A percentile compares a stretch with the other conserved stretches of the same genome.
These are phyloP conservation scores for Euplexia lucipara DNA, from an alignment of 2,888 invertebrate species.

Conservation along the genomic window DNA sequence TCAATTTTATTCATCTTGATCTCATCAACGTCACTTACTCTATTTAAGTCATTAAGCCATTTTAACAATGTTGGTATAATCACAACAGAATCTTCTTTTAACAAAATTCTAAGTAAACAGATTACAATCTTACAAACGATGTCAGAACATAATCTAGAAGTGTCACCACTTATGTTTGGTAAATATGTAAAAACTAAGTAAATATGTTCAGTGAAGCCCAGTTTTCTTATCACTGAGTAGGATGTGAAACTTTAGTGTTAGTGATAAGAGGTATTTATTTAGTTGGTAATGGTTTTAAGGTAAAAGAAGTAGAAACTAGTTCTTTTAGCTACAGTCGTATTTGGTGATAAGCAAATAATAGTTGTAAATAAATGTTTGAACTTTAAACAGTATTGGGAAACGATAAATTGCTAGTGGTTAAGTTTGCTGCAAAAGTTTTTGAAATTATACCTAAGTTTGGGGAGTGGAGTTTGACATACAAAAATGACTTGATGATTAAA, in stretches of 20 bases:
- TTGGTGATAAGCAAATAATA: slow-evolving; percentile 13
- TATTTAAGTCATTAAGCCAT: slow-evolving; percentile 30
- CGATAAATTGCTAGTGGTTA: neutral
- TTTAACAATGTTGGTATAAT: slow-evolving; percentile 16
- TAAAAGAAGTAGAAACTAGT: slow-evolving; percentile 18
- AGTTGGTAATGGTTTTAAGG: slow-evolving; percentile 7
- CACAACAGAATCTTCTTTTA: slow-evolving; percentile 11
- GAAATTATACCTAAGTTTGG: too few species aligned
- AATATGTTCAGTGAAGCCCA: slow-evolving; percentile 27
- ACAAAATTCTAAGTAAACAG: slow-evolving; percentile 40
- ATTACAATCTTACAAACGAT: slow-evolving; percentile 44
- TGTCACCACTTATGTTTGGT: slow-evolving; percentile 14
- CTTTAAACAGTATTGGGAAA: neutral
- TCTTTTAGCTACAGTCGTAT: neutral
- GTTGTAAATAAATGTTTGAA: neutral
- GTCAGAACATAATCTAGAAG: slow-evolving; percentile 38
- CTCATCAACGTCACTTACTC: neutral
- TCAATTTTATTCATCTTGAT: too few species aligned
- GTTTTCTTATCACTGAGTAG: slow-evolving; percentile 36
- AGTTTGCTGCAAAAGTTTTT: too few species aligned
- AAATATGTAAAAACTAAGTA: slow-evolving; percentile 17
- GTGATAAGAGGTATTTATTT: slow-evolving; percentile 47
- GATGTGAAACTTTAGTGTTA: slow-evolving; percentile 14
- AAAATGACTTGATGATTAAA: too few species aligned
- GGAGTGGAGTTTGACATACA: too few species aligned